These are phyloP conservation scores for Melanotaenia pygmaea DNA, from an alignment of 2,797 vertebrate species.

Conservation along the genomic window DNA sequence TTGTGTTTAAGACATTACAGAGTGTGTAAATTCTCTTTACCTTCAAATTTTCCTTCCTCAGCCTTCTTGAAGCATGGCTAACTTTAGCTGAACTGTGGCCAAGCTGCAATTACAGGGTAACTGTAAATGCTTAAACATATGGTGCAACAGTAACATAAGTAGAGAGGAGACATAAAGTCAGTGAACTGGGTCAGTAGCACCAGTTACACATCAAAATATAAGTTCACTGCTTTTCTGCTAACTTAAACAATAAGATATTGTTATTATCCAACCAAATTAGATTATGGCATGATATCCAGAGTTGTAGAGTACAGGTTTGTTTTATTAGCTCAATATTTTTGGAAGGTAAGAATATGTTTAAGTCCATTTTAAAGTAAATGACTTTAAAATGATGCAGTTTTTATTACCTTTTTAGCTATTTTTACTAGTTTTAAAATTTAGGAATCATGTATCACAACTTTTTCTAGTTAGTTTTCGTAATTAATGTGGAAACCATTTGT, in stretches of 20 bases:
- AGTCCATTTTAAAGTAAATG: not conserved
- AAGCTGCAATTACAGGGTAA: constrained; percentile 10
- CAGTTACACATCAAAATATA: not conserved
- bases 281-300: not conserved
- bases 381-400: not conserved
- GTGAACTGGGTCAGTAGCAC: constrained; percentile 8
- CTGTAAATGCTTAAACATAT: constrained; percentile 16
- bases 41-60: not conserved
- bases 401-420: not conserved
- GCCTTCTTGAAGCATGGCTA: not conserved
- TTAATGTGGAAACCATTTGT: constrained; percentile 1
- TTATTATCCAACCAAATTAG: not conserved
- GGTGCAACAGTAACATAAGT: constrained; percentile 1
- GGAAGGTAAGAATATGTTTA: not conserved
- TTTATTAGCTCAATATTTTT: not conserved
- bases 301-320: not conserved
- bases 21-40: not conserved
- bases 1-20: not conserved
- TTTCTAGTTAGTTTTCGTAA: not conserved
- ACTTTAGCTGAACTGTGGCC: constrained; percentile 13
- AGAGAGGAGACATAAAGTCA: constrained; percentile 9
- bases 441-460: not conserved
- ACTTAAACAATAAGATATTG: not conserved
- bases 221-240: constrained; percentile 1
- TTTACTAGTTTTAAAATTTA: not conserved